These are phyloP conservation scores for Caenorhabditis macrosperma DNA, from an alignment of 2,888 invertebrate species.

Conservation along the genomic window DNA sequence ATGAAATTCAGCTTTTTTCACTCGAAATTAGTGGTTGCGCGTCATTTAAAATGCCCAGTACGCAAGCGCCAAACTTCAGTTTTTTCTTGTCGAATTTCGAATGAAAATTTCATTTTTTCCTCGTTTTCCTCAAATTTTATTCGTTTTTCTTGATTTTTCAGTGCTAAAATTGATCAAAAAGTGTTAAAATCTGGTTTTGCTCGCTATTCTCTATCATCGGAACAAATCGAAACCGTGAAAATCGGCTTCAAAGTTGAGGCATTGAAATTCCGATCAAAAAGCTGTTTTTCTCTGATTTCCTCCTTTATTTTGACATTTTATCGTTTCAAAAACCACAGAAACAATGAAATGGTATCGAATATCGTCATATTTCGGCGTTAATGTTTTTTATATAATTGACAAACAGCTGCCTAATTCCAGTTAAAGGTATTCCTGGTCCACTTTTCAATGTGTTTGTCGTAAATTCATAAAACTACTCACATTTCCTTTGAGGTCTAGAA, in stretches of 20 bases:
- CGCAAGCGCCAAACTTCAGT: background rate
- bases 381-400: too few species aligned
- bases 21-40: too few species aligned
- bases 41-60: background rate
- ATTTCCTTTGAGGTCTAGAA: slow-evolving; percentile 97
- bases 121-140: background rate
- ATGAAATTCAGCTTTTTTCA: too few species aligned
- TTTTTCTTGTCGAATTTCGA: slow-evolving; percentile 1
- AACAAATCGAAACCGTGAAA: background rate
- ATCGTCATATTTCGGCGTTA: too few species aligned
- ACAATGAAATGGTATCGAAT: too few species aligned
- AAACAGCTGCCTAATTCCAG: too few species aligned
- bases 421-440: too few species aligned
- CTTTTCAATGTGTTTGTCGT: background rate
- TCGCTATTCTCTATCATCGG: too few species aligned
- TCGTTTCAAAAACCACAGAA: too few species aligned
- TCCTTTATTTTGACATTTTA: slow-evolving; percentile 1
- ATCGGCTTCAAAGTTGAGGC: background rate
- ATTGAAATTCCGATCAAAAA: background rate
- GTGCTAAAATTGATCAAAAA: background rate
- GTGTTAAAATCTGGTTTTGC: slow-evolving; percentile 1
- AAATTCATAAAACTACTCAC: slow-evolving; percentile 80
- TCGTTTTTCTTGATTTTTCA: background rate
- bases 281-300: background rate
- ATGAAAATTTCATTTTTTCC: background rate